Conservation (phyloP, 2,113 vertebrate species). For the Amphiprion ocellaris region DNA sequence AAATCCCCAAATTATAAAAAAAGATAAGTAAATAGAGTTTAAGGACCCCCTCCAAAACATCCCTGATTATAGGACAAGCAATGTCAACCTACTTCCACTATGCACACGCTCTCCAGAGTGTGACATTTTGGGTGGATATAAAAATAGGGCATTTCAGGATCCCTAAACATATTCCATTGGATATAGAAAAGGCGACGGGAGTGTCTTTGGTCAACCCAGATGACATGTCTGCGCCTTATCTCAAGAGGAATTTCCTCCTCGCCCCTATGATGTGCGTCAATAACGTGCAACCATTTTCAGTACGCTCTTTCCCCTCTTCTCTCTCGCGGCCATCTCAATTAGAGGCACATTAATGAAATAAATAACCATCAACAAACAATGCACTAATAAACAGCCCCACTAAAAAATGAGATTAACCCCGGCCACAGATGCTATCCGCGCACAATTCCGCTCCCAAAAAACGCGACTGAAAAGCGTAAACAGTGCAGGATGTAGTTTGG, state of each 20-base stretch:
- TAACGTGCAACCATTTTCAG: conserved; percentile 88
- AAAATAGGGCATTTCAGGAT: conserved; percentile 69
- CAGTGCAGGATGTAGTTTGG: conserved; percentile 56
- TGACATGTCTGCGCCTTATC: conserved; percentile 85
- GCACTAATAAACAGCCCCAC: conserved; percentile 67
- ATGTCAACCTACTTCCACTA: conserved; percentile 75
- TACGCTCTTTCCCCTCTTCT: conserved; percentile 79
- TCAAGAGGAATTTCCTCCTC: conserved; percentile 84
- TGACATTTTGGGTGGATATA: conserved; percentile 66
- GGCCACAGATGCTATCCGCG: conserved; percentile 34
- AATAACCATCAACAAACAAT: conserved; percentile 85
- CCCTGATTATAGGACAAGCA: conserved; percentile 66
- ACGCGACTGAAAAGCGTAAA: conserved; percentile 45
- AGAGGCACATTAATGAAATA: conserved; percentile 86
- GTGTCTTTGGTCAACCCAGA: conserved; percentile 77
- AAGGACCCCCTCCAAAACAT: conserved; percentile 26
- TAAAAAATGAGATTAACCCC: conserved; percentile 51
- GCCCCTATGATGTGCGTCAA: conserved; percentile 85
- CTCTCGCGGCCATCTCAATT: conserved; percentile 89
- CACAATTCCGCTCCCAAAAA: conserved; percentile 31
- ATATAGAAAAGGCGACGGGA: conserved; percentile 64
- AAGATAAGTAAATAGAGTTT: conserved; percentile 19
- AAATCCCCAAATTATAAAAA: neutral
- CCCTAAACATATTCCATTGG: conserved; percentile 61
- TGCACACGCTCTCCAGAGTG: conserved; percentile 59